These are phyloP conservation scores for Pseudonaja textilis DNA, from an alignment of 2,113 vertebrate genomes.

Conservation along the genomic window DNA sequence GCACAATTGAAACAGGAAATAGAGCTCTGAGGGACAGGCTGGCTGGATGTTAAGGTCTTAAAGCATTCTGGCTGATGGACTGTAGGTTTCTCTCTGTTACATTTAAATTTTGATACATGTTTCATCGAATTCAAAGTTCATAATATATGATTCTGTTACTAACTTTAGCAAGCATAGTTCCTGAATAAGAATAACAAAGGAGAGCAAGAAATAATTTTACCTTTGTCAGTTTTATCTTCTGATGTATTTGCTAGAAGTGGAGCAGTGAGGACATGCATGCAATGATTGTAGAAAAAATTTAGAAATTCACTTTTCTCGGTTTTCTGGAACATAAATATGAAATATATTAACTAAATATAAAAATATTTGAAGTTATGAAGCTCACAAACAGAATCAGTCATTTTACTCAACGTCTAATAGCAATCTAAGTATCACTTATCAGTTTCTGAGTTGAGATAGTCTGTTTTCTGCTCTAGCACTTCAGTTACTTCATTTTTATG, in stretches of 20 bases:
- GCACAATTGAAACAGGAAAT: too few species aligned
- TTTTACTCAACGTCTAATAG: neutral
- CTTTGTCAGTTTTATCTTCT: conserved; percentile 87
- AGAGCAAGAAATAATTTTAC: conserved; percentile 59
- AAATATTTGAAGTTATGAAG: neutral
- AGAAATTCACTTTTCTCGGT: conserved; percentile 98
- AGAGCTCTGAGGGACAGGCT: too few species aligned
- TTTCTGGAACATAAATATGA: conserved; percentile 79
- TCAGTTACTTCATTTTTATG: neutral
- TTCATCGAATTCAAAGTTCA: neutral
- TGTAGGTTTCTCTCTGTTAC: too few species aligned
- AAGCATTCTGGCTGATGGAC: too few species aligned
- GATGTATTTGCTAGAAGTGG: conserved; percentile 94
- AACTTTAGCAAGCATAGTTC: neutral
- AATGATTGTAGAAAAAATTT: conserved; percentile 99
- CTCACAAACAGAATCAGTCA: neutral
- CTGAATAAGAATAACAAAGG: neutral
- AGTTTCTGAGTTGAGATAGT: neutral
- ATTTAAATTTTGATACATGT: neutral
- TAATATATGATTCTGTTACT: fast-evolving
- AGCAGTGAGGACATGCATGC: conserved; percentile 97
- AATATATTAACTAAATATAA: neutral
- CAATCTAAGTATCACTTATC: neutral
- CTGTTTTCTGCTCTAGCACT: neutral
- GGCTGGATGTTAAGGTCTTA: too few species aligned